Conservation (phyloP, 2,113 vertebrate genomes). For the Malurus cyaneus region DNA sequence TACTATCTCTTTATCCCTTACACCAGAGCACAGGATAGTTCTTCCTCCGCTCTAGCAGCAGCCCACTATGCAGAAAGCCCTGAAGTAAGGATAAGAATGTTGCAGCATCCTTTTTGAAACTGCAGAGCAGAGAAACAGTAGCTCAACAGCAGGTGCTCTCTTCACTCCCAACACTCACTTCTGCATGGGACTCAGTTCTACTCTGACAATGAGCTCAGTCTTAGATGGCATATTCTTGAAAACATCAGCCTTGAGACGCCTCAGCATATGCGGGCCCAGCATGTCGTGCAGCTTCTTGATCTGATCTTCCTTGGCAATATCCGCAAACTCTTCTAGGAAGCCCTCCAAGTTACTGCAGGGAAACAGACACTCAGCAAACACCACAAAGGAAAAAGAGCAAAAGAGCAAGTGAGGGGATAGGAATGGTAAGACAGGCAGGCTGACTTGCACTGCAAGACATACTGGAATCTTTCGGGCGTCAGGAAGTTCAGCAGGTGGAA, state of each 20-base stretch:
- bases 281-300: conserved; percentile 98
- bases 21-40: neutral
- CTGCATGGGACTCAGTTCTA: conserved; percentile 97
- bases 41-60: neutral
- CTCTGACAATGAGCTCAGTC: conserved; percentile 93
- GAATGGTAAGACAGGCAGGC: neutral
- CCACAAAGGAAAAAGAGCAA: neutral
- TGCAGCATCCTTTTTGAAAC: neutral
- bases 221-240: conserved; percentile 99
- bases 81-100: neutral
- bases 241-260: conserved; percentile 95
- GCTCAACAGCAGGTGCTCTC: neutral
- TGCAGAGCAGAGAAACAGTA: neutral
- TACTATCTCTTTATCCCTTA: neutral
- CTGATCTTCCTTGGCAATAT: conserved; percentile 98
- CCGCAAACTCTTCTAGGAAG: conserved; percentile 97
- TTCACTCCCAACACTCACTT: conserved; percentile 79
- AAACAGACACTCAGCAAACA: conserved; percentile 18
- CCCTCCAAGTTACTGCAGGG: conserved; percentile 90
- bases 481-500: conserved; percentile 97
- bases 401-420: neutral
- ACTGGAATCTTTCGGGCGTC: conserved; percentile 95
- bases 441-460: conserved; percentile 62
- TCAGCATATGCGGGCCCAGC: conserved; percentile 95
- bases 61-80: neutral